Percentiles rank a stretch among this genome's conserved stretches.
These are phyloP conservation scores for Daktulosphaira vitifoliae DNA, from an alignment of 1,140 invertebrate genomes.

Conservation along the genomic window DNA sequence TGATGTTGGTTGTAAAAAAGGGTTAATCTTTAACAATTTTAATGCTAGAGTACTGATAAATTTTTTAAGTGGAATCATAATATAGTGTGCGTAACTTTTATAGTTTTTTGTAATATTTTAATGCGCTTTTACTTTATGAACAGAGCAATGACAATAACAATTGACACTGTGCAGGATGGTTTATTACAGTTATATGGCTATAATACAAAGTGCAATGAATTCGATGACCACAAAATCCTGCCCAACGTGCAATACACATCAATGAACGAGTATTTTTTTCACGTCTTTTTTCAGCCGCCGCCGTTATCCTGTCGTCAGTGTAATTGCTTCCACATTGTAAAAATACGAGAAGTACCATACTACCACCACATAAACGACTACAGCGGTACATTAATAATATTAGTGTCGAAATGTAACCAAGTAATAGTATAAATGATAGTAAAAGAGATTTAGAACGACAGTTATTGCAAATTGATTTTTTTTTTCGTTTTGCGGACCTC, in stretches of 20 bases:
- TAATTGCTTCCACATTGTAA: background rate
- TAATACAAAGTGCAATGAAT: background rate
- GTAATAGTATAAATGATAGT: constrained; percentile 25
- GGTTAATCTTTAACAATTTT: no score
- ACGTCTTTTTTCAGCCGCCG: background rate
- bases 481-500: constrained; percentile 1
- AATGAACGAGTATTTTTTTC: constrained; percentile 3
- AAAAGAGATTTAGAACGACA: constrained; percentile 28
- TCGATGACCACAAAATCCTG: constrained; percentile 18
- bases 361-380: no score
- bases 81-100: no score
- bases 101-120: no score
- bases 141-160: background rate
- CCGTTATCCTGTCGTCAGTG: constrained; percentile 13
- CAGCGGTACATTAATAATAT: no score
- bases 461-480: constrained; percentile 33
- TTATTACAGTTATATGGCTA: background rate
- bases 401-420: constrained; percentile 26
- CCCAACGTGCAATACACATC: constrained; percentile 15
- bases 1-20: no score
- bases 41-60: no score
- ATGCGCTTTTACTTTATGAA: constrained; percentile 3
- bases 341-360: no score
- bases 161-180: background rate
- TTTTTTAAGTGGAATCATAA: no score